These are phyloP conservation scores for Drosophila nr. fundita DNA, from an alignment of 2,888 invertebrate species.

Conservation along the genomic window DNA sequence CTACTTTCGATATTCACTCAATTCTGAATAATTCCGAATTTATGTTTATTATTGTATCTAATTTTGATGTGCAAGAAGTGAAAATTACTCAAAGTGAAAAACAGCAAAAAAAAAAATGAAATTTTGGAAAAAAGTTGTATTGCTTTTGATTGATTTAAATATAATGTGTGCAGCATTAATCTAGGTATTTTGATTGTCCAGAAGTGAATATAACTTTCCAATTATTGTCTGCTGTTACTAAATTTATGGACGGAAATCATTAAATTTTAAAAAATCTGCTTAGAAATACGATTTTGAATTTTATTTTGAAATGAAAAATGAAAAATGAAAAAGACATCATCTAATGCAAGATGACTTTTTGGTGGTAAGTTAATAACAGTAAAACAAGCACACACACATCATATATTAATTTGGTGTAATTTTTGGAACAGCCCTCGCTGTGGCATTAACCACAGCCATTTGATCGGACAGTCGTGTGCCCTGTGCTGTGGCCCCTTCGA, in stretches of 20 bases:
- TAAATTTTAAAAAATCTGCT: not conserved
- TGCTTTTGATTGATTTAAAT: not conserved
- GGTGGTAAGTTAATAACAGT: not conserved
- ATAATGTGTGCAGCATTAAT: not conserved
- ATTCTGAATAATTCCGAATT: not conserved
- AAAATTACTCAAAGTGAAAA: not conserved
- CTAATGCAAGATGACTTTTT: not conserved
- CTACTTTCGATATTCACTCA: not conserved
- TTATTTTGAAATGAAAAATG: not conserved
- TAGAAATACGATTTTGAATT: not conserved
- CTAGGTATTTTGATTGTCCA: not conserved
- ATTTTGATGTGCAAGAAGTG: not conserved
- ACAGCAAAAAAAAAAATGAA: not conserved
- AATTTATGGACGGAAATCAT: not conserved
- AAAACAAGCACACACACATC: not conserved
- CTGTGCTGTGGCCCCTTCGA: constrained; percentile 53
- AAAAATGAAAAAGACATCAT: no score
- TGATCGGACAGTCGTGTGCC: constrained; percentile 49
- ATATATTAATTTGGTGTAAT: not conserved
- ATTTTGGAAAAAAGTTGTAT: not conserved
- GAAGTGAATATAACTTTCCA: not conserved
- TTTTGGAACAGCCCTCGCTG: constrained; percentile 21
- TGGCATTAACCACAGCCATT: constrained; percentile 34
- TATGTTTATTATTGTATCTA: not conserved
- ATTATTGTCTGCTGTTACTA: not conserved